Conservation (phyloP, 1,140 invertebrate genomes). For the Brachionus paranguensis region DNA sequence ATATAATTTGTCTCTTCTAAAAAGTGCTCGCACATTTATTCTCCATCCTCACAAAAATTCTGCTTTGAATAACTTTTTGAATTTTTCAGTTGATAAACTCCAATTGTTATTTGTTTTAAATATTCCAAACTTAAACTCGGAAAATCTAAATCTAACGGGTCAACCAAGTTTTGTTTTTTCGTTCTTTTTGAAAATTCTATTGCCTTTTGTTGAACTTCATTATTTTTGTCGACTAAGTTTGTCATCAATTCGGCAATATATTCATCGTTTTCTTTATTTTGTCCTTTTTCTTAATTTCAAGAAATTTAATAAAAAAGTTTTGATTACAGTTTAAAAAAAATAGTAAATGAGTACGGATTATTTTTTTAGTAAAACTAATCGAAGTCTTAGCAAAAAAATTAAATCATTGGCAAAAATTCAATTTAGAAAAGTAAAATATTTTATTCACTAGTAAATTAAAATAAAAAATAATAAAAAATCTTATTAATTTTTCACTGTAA, state of each 20-base stretch:
- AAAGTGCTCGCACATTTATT: not conserved
- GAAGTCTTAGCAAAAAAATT: too few relatives aligned
- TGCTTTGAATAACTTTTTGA: not conserved
- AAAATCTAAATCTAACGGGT: not conserved
- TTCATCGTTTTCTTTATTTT: not conserved
- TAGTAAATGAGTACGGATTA: too few relatives aligned
- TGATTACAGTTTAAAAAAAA: too few relatives aligned
- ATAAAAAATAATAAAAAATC: too few relatives aligned
- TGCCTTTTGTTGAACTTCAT: not conserved
- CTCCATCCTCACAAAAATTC: not conserved
- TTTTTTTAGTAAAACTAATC: too few relatives aligned
- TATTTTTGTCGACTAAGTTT: not conserved
- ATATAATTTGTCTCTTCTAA: not conserved
- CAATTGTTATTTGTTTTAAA: too few relatives aligned
- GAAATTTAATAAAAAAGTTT: too few relatives aligned
- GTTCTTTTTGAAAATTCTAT: not conserved
- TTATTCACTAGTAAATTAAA: too few relatives aligned
- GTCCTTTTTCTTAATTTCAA: too few relatives aligned
- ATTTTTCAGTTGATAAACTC: not conserved
- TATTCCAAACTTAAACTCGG: not conserved
- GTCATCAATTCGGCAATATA: not conserved
- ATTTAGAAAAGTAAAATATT: too few relatives aligned
- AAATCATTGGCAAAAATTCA: too few relatives aligned
- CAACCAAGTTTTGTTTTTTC: not conserved
- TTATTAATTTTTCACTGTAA: too few relatives aligned